Conservation (phyloP, 2,888 invertebrate genomes). For the Cephus pulcher region DNA sequence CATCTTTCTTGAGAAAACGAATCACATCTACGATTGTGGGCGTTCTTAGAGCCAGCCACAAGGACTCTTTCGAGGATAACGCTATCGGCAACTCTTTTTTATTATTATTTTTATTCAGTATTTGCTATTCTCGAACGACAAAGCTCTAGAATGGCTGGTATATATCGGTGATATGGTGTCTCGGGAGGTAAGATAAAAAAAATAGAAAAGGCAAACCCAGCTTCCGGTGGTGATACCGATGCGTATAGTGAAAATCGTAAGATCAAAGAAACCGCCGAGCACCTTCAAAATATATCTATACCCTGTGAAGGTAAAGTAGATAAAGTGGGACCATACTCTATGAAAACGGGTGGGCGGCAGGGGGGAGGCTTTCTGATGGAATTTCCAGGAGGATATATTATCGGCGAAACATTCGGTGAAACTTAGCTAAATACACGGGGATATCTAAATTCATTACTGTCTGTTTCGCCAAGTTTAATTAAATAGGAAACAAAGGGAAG, state of each 20-base stretch:
- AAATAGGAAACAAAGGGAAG: slow-evolving; percentile 44
- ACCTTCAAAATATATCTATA: neutral
- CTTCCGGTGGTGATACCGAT: neutral
- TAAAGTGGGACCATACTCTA: neutral
- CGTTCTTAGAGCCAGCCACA: neutral
- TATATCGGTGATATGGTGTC: neutral
- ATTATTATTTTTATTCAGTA: neutral
- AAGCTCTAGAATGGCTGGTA: neutral
- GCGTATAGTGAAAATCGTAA: neutral
- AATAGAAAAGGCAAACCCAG: neutral
- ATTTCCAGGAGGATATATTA: neutral
- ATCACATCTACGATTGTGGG: neutral
- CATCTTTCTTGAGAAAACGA: neutral
- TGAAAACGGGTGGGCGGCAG: neutral
- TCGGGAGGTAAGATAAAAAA: neutral
- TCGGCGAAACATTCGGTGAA: slow-evolving; percentile 7
- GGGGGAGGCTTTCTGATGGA: neutral
- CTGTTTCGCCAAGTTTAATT: slow-evolving; percentile 57
- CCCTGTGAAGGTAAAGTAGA: neutral
- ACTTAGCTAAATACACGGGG: slow-evolving; percentile 36
- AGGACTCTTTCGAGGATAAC: neutral
- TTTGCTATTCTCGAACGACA: neutral
- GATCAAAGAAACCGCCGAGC: neutral
- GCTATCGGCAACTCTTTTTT: neutral
- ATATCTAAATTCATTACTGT: slow-evolving; percentile 55